A percentile compares a stretch with the other conserved stretches of the same genome.
Conservation (phyloP, 2,797 vertebrate species). For the Sparus aurata region DNA sequence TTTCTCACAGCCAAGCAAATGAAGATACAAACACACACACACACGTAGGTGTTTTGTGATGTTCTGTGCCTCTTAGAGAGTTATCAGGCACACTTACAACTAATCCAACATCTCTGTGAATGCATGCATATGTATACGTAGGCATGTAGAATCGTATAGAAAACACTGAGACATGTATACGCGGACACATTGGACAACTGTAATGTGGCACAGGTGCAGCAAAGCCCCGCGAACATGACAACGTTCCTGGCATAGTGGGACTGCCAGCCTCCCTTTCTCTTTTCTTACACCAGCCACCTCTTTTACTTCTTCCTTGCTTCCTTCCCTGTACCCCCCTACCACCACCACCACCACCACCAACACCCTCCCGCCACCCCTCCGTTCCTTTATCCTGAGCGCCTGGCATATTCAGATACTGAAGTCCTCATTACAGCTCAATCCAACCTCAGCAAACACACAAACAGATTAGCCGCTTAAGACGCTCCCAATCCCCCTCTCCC, state of each 20-base stretch:
- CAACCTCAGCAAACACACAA: slow-evolving; percentile 92
- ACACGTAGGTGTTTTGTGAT: slow-evolving; percentile 21
- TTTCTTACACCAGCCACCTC: slow-evolving; percentile 64
- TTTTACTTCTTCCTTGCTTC: slow-evolving; percentile 75
- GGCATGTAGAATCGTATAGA: slow-evolving; percentile 32
- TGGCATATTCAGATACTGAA: slow-evolving; percentile 92
- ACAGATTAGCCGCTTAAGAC: slow-evolving; percentile 86
- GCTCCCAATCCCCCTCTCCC: slow-evolving; percentile 87
- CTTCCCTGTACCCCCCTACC: slow-evolving; percentile 51
- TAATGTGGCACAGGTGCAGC: slow-evolving; percentile 60
- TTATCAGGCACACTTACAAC: slow-evolving; percentile 22
- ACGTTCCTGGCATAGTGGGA: slow-evolving; percentile 54
- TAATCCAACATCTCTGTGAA: slow-evolving; percentile 10
- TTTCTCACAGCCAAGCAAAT: slow-evolving; percentile 15
- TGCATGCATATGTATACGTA: not conserved
- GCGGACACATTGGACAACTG: slow-evolving; percentile 52
- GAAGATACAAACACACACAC: slow-evolving; percentile 7
- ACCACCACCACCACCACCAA: slow-evolving; percentile 2
- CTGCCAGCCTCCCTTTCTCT: slow-evolving; percentile 60
- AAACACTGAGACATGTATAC: slow-evolving; percentile 29
- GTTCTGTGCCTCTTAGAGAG: slow-evolving; percentile 32
- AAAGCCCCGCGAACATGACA: slow-evolving; percentile 50
- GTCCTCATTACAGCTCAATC: slow-evolving; percentile 92
- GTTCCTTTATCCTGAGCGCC: slow-evolving; percentile 87
- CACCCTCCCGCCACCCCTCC: slow-evolving; percentile 27